Conservation (phyloP, 2,113 vertebrate genomes). For the Rhynchomys soricoides region DNA sequence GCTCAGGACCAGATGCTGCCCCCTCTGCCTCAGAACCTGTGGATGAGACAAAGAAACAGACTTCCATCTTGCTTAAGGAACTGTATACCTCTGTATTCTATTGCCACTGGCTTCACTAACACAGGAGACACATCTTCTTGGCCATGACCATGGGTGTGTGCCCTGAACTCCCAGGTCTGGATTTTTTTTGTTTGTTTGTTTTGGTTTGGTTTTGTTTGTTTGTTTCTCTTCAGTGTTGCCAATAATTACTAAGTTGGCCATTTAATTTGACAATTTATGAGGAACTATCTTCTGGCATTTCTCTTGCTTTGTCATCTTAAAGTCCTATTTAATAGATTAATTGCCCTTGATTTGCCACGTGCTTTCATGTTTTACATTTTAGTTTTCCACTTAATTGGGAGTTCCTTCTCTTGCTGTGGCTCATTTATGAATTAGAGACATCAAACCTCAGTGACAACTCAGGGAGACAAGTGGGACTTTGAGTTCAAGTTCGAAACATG, state of each 20-base stretch:
- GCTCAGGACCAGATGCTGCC: not conserved
- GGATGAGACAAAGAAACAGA: not conserved
- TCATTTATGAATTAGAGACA: not conserved
- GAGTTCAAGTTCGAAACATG: slow-evolving; percentile 41
- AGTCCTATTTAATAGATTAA: slow-evolving; percentile 26
- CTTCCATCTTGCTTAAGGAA: not conserved
- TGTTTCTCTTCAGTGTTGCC: not conserved
- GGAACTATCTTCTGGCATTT: not conserved
- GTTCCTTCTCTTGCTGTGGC: not conserved
- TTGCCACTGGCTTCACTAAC: not conserved
- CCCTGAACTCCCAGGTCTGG: not conserved
- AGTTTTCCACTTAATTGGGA: not conserved
- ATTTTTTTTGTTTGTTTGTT: too few relatives aligned
- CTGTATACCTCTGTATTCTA: not conserved
- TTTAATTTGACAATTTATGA: not conserved
- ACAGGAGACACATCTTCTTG: not conserved
- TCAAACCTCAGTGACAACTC: slow-evolving; percentile 5
- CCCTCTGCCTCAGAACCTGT: not conserved
- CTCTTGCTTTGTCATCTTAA: not conserved
- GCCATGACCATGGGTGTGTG: not conserved
- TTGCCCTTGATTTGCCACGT: slow-evolving; percentile 17
- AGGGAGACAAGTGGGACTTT: not conserved
- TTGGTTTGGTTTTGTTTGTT: too few relatives aligned
- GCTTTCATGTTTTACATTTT: not conserved
- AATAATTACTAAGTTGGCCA: slow-evolving; percentile 9